These are phyloP conservation scores for Lasioglossum albipes DNA, from an alignment of 1,140 invertebrate species.

Conservation along the genomic window DNA sequence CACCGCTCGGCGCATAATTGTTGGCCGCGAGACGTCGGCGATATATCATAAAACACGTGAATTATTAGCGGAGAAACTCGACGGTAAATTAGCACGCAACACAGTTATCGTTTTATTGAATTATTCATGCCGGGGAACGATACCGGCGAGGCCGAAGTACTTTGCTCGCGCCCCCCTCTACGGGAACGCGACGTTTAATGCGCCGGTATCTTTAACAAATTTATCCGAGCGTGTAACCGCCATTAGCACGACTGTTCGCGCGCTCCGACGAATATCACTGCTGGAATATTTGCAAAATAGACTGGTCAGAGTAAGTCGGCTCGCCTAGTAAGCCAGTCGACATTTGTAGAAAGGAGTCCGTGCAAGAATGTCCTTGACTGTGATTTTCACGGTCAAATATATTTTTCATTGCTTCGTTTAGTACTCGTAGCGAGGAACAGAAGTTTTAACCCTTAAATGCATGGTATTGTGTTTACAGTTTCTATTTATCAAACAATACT, in stretches of 20 bases:
- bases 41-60: conserved; percentile 61
- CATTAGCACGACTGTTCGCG: conserved; percentile 3
- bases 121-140: conserved; percentile 55
- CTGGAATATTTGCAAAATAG: neutral
- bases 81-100: conserved; percentile 62
- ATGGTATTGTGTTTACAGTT: too few relatives aligned
- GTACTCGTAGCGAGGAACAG: too few relatives aligned
- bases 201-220: conserved; percentile 52
- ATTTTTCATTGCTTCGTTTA: too few relatives aligned
- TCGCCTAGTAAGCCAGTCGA: too few relatives aligned
- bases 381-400: too few relatives aligned
- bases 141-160: conserved; percentile 20
- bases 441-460: too few relatives aligned
- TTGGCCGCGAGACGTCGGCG: conserved; percentile 43
- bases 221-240: conserved; percentile 19
- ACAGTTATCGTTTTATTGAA: conserved; percentile 64
- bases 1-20: conserved; percentile 40
- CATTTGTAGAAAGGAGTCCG: too few relatives aligned
- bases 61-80: conserved; percentile 63
- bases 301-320: too few relatives aligned
- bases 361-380: too few relatives aligned
- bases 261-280: neutral
- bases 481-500: too few relatives aligned
- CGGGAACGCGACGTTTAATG: conserved; percentile 35
- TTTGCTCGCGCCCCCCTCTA: neutral